phyloP scores from a whole-genome alignment of 2,888 invertebrate genomes.

The Serripes groenlandicus region DNA sequence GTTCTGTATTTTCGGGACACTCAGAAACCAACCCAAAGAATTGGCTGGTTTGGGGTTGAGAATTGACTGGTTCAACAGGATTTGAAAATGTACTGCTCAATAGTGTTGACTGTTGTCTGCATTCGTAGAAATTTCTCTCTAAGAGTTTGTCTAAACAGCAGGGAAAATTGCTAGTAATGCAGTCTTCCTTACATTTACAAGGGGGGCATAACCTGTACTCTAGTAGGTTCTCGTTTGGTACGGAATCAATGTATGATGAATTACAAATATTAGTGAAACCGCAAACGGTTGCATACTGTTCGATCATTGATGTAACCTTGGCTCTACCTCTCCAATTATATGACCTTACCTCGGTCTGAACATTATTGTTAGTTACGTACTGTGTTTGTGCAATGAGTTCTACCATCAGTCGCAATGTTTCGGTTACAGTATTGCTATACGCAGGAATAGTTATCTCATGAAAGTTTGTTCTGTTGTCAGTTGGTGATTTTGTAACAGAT shows the following conservation, averaged over 20 bases:
- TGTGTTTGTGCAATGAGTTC: too few relatives aligned
- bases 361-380: too few relatives aligned
- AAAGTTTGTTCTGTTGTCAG: not conserved
- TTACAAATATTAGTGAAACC: conserved; percentile 1
- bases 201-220: not conserved
- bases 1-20: not conserved
- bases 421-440: not conserved
- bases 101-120: not conserved
- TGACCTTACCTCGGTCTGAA: too few relatives aligned
- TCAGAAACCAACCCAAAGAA: not conserved
- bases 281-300: not conserved
- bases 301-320: not conserved
- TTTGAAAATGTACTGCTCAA: not conserved
- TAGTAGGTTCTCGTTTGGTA: not conserved
- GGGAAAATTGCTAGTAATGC: not conserved
- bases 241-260: not conserved
- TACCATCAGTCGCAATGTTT: too few relatives aligned
- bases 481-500: not conserved
- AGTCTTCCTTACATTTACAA: conserved; percentile 2
- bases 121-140: not conserved
- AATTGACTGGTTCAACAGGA: not conserved
- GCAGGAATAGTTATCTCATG: not conserved
- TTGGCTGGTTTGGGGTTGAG: not conserved
- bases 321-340: too few relatives aligned
- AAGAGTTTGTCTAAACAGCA: conserved; percentile 8